phyloP scores from a whole-genome alignment of 2,797 vertebrate species.

The Schizothorax lantsangensis region DNA sequence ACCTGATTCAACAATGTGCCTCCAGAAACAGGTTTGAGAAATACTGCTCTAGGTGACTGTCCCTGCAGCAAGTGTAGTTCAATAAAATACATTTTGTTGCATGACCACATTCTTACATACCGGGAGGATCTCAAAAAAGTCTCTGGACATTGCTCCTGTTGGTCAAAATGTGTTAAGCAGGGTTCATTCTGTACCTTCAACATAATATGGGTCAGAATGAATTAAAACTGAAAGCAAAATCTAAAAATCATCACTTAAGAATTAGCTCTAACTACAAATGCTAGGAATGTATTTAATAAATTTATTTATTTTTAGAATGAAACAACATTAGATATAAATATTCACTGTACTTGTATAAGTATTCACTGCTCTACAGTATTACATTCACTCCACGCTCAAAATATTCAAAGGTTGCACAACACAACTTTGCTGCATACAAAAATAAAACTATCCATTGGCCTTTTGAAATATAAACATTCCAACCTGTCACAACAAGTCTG shows the following conservation, averaged over 20 bases:
- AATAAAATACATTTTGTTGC: not conserved
- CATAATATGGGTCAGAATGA: not conserved
- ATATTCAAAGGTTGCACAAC: not conserved
- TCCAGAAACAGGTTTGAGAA: not conserved
- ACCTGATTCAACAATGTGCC: not conserved
- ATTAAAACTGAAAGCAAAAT: not conserved
- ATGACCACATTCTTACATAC: not conserved
- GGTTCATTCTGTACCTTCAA: conserved; percentile 25
- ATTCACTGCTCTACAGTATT: not conserved
- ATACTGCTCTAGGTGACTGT: not conserved
- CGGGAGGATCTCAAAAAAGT: accelerated
- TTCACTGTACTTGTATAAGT: not conserved
- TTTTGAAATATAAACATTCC: not conserved
- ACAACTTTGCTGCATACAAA: not conserved
- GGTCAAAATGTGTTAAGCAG: conserved; percentile 57
- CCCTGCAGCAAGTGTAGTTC: not conserved
- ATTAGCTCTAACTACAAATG: not conserved
- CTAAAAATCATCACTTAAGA: not conserved
- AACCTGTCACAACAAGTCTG: not conserved
- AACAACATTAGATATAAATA: not conserved
- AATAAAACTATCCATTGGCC: not conserved
- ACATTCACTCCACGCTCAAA: not conserved
- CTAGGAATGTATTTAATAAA: not conserved
- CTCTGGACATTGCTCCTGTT: not conserved
- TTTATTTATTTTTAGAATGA: not conserved